These are phyloP conservation scores for Gambusia holbrooki DNA, from an alignment of 2,113 vertebrate genomes.

Conservation along the genomic window DNA sequence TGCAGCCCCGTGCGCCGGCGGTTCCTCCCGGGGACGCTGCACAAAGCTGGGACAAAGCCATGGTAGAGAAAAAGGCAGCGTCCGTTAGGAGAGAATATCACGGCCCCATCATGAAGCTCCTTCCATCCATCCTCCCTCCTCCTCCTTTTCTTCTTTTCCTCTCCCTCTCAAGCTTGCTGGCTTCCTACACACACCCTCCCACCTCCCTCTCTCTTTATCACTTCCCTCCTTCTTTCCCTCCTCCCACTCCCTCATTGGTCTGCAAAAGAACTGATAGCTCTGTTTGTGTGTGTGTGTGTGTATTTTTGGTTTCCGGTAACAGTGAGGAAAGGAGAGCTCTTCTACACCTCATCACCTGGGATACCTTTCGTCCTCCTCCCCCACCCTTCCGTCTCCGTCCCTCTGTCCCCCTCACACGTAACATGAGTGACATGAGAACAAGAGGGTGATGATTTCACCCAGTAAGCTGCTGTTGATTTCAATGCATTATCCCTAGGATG, in stretches of 20 bases:
- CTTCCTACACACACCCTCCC: slow-evolving; percentile 42
- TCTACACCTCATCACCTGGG: slow-evolving; percentile 71
- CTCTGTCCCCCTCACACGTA: slow-evolving; percentile 44
- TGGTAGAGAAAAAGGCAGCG: slow-evolving; percentile 62
- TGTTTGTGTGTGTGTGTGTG: slow-evolving; percentile 21
- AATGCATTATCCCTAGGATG: slow-evolving; percentile 71
- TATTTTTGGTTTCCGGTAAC: slow-evolving; percentile 69
- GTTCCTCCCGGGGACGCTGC: slow-evolving; percentile 62
- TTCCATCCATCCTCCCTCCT: slow-evolving; percentile 51
- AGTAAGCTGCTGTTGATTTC: slow-evolving; percentile 54
- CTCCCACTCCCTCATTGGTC: slow-evolving; percentile 72
- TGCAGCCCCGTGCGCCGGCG: slow-evolving; percentile 56
- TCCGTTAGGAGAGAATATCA: slow-evolving; percentile 74
- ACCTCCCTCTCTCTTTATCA: slow-evolving; percentile 59
- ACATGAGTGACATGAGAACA: slow-evolving; percentile 63
- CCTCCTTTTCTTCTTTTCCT: slow-evolving; percentile 18
- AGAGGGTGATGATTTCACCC: slow-evolving; percentile 34
- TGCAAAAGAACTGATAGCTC: slow-evolving; percentile 71
- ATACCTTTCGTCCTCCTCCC: slow-evolving; percentile 62
- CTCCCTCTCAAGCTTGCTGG: slow-evolving; percentile 46
- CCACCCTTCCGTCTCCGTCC: slow-evolving; percentile 11
- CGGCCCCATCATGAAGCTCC: slow-evolving; percentile 62
- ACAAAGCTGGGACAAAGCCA: slow-evolving; percentile 66
- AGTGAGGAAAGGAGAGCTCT: slow-evolving; percentile 63
- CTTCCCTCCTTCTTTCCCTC: slow-evolving; percentile 65